These are phyloP conservation scores for Melanostigma gelatinosum DNA, from an alignment of 2,113 vertebrate species.

Conservation along the genomic window DNA sequence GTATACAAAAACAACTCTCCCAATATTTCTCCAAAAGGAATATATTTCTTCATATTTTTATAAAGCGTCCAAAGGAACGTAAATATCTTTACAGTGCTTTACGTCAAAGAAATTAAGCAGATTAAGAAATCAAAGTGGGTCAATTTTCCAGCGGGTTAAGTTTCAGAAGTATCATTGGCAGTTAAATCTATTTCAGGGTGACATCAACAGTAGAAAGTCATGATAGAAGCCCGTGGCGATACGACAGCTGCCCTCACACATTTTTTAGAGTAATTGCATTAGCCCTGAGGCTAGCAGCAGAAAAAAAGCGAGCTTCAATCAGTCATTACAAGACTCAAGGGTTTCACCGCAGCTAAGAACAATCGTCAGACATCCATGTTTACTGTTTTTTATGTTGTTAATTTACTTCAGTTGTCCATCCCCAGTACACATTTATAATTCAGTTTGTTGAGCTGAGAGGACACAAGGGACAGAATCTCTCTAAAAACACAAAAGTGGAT, in stretches of 20 bases:
- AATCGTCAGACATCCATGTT: slow-evolving; percentile 53
- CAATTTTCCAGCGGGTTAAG: slow-evolving; percentile 20
- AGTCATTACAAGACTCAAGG: slow-evolving; percentile 62
- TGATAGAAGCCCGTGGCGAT: slow-evolving; percentile 33
- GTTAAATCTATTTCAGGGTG: slow-evolving; percentile 49
- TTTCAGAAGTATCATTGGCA: slow-evolving; percentile 29
- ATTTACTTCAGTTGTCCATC: slow-evolving; percentile 17
- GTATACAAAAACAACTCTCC: not conserved
- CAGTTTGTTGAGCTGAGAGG: slow-evolving; percentile 24
- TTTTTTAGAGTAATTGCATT: slow-evolving; percentile 65
- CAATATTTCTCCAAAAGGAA: not conserved
- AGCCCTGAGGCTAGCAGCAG: slow-evolving; percentile 64
- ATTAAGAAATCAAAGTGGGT: slow-evolving; percentile 23
- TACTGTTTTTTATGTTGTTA: slow-evolving; percentile 20
- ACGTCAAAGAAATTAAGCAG: slow-evolving; percentile 6
- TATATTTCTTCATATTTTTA: not conserved
- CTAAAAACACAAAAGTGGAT: not conserved
- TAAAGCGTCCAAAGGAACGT: slow-evolving; percentile 3
- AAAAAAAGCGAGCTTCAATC: slow-evolving; percentile 65
- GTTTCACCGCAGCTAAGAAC: slow-evolving; percentile 44
- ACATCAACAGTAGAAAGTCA: slow-evolving; percentile 44
- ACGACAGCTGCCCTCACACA: slow-evolving; percentile 70
- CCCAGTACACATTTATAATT: slow-evolving; percentile 14
- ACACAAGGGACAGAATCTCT: slow-evolving; percentile 11
- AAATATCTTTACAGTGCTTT: not conserved